These are phyloP conservation scores for Elysia crispata DNA, from an alignment of 2,888 invertebrate species.

Conservation along the genomic window DNA sequence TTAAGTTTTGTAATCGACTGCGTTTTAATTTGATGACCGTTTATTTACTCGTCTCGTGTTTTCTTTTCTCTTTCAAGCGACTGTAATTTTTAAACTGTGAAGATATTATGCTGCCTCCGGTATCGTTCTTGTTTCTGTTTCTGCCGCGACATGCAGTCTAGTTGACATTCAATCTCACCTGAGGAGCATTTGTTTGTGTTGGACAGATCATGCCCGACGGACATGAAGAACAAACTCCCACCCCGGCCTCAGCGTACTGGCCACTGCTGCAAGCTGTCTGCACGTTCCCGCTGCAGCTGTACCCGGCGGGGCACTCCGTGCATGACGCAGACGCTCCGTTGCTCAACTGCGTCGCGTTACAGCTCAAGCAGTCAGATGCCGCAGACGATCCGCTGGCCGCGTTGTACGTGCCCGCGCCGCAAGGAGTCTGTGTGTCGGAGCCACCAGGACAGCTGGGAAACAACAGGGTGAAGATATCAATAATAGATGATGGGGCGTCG, in stretches of 20 bases:
- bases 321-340: slow-evolving; percentile 60
- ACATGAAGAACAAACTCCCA: slow-evolving; percentile 66
- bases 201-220: slow-evolving; percentile 67
- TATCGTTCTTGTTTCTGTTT: too few species aligned
- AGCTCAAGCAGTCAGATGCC: slow-evolving; percentile 54
- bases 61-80: too few species aligned
- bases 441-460: slow-evolving; percentile 62
- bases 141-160: too few species aligned
- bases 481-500: not conserved
- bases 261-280: slow-evolving; percentile 60
- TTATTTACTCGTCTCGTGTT: too few species aligned
- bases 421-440: slow-evolving; percentile 51
- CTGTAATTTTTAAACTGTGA: too few species aligned
- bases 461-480: slow-evolving; percentile 18
- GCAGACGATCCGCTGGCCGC: slow-evolving; percentile 49
- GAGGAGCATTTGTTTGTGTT: slow-evolving; percentile 52
- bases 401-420: slow-evolving; percentile 61
- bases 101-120: too few species aligned
- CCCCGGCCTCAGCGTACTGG: slow-evolving; percentile 63
- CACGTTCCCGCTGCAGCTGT: slow-evolving; percentile 57
- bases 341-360: slow-evolving; percentile 58
- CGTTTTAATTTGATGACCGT: too few species aligned
- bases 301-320: slow-evolving; percentile 69
- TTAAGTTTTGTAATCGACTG: too few species aligned
- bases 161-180: slow-evolving; percentile 47